Base-by-base conservation (phyloP, 1,140 invertebrate genomes). In the Drosophila micromelanica region DNA sequence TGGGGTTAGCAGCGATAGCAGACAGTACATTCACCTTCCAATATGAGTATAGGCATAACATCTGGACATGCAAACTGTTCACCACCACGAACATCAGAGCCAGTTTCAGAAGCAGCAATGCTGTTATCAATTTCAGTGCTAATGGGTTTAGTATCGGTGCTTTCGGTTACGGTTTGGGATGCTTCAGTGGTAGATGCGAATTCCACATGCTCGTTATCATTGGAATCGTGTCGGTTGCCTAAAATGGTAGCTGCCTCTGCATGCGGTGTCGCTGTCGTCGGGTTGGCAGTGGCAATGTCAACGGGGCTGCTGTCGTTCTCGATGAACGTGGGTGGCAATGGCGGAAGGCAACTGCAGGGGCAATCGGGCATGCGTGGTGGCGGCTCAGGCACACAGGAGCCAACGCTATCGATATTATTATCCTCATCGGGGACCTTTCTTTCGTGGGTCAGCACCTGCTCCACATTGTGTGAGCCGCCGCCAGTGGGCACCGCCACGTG, bases 21-120 rank as follows among this genome's bases (percentile, higher is more conserved):
- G 75, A 89, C 63, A 87, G 71, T 62, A 61, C 73, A 91, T 91
- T 92, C 91, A 92, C 91, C 91, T 92, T 92, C 91, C 75, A 92
- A 87, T 81, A 92, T 92, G 55, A 92, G 86, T 68, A 92, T 87
- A 77, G 91, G 91, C 91, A 91, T 91, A 72, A 91, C 81, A 91
- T 92, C 91, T 49, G 91, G 91, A 49, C 91, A 92, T 92, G 90
- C 89, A 91, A 80, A 65, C 48, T 71, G 76, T 40, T 69, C 80
- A 63, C 52, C 82, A 78, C 32, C 54, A 42, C 30, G 48, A 64
- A 54, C 70, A 38, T 43, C 76, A 27, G 45, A 35, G 32, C 15
- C 57, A 57, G 43, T 51, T 54, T 62, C 65, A 42, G 64, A 37
- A 46, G 23, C 46, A 35, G 69, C 61, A 40, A 32, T 43, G 45